Base-by-base conservation (phyloP, 2,888 invertebrate genomes). In the Drosophila bunnanda region DNA sequence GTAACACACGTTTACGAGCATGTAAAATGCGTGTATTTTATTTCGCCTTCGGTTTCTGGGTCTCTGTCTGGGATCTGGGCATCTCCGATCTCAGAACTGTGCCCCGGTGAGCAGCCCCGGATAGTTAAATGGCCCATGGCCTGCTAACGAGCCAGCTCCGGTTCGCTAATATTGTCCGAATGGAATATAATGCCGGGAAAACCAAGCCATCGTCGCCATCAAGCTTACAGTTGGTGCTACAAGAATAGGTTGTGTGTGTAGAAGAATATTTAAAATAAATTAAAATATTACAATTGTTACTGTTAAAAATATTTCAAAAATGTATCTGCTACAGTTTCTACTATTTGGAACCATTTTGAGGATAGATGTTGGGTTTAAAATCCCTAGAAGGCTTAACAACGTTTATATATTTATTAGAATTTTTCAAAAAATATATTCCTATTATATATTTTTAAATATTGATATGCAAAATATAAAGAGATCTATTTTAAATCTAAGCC, bases 1-100 rank as follows among this genome's bases (percentile, higher is more conserved):
- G 84, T 84, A 84, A 86, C 84, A 83, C 87, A 84, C 87, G 84
- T 84, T 86, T 86, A 84, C 87, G 84, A 86, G 82, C 82, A 86
- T 84, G 84, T 84, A 84, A 86, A 86, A 86, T 86, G 87, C 83
- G 86, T 86, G 86, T 84, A 86, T 84, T 84, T 84, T 81, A 84
- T 84, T 81, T 85, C 75, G 72, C 65, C 77, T 79, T 79, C 70
- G 76, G 75, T 80, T 75, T 77, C 72, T 65, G 50, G 50, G 13
- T 7, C 50, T 32, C 13, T 8, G 32, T 4, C 48, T 50, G 30
- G 32, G 30, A 17, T 13, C 12, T 48, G 50, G 32, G 32, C 50
- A 52, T 52, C 34, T 52, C 50, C 34, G 34, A 52, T 52, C 50
- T 48, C 48, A 13, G 10, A 34, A 38, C 32, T 54, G 53, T 70